Percentiles rank a stretch among this genome's conserved stretches.
phyloP scores from a whole-genome alignment of 2,888 invertebrate genomes.

The Synergus umbraculus region DNA sequence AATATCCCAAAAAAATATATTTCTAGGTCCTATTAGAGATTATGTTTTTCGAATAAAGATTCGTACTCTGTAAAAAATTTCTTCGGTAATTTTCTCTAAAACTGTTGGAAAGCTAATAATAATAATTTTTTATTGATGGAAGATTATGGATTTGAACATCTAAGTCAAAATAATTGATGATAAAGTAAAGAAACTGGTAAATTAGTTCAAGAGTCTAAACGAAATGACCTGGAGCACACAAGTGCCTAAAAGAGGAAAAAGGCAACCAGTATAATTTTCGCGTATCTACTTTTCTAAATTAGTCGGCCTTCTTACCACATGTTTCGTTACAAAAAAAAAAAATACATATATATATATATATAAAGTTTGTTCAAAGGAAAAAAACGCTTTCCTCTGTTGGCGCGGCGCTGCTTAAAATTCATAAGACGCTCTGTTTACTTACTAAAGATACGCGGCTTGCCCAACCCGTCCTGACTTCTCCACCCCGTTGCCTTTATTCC shows the following conservation, averaged over 20 bases:
- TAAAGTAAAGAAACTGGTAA: too few relatives aligned
- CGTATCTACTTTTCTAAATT: constrained; percentile 56
- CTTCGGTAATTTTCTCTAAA: too few relatives aligned
- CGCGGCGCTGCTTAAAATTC: constrained; percentile 73
- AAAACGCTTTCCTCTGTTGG: constrained; percentile 57
- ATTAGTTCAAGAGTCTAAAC: constrained; percentile 14
- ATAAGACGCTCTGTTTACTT: constrained; percentile 76
- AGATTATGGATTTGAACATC: too few relatives aligned
- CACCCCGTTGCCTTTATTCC: constrained; percentile 17
- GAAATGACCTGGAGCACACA: not conserved
- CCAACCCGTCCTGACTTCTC: constrained; percentile 46
- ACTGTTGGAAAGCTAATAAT: too few relatives aligned
- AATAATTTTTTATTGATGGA: too few relatives aligned
- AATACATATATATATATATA: not conserved
- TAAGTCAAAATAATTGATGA: too few relatives aligned
- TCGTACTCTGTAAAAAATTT: too few relatives aligned
- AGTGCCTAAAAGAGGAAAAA: constrained; percentile 14
- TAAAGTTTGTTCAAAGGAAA: constrained; percentile 61
- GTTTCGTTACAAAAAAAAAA: not conserved
- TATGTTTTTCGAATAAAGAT: too few relatives aligned
- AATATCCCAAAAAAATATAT: not conserved
- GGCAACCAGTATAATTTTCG: constrained; percentile 49
- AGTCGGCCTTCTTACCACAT: constrained; percentile 18
- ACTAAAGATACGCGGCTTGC: constrained; percentile 72
- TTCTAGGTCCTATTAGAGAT: too few relatives aligned